A percentile compares a stretch with the other conserved stretches of the same genome.
Evolutionary conservation across 2,888 invertebrate species (phyloP).

Genomic region (Melanostoma scalare): DNA sequence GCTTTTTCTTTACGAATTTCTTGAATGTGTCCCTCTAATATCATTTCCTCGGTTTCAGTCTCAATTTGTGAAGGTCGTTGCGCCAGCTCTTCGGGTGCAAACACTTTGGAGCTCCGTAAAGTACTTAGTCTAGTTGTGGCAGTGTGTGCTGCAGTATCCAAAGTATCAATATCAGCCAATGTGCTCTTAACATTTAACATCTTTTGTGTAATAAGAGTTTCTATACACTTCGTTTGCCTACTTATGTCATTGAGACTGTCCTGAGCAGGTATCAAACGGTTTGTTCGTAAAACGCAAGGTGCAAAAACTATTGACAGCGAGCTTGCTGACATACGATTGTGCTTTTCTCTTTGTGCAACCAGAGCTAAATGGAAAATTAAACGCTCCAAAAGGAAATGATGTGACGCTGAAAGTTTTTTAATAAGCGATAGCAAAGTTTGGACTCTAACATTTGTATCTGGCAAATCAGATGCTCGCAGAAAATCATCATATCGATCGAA

Average conservation of each 20-base stretch:
- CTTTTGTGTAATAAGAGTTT: conserved; percentile 94
- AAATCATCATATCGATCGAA: conserved; percentile 98
- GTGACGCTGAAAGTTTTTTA: conserved; percentile 93
- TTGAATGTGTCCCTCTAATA: conserved; percentile 90
- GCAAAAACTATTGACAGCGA: conserved; percentile 97
- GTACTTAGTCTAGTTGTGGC: conserved; percentile 90
- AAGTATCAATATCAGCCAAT: conserved; percentile 93
- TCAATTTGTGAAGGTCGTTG: conserved; percentile 78
- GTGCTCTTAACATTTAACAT: conserved; percentile 92
- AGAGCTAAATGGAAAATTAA: conserved; percentile 95
- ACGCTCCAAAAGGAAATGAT: conserved; percentile 95
- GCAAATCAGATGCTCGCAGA: conserved; percentile 92
- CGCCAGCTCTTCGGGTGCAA: conserved; percentile 82
- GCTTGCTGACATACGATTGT: conserved; percentile 95
- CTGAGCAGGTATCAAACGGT: conserved; percentile 93
- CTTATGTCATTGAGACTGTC: conserved; percentile 95
- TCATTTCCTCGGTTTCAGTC: conserved; percentile 88
- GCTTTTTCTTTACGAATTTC: conserved; percentile 92
- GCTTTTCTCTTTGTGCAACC: conserved; percentile 92
- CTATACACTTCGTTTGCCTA: conserved; percentile 94
- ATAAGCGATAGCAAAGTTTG: conserved; percentile 93
- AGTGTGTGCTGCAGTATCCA: conserved; percentile 94
- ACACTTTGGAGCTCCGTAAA: conserved; percentile 89
- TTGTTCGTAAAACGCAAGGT: conserved; percentile 95
- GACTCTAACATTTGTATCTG: conserved; percentile 91